Evolutionary conservation across 2,797 vertebrate genomes (phyloP), one percentile per base, ranked within the genome.

Genomic region (Notolepis coatsorum): DNA sequence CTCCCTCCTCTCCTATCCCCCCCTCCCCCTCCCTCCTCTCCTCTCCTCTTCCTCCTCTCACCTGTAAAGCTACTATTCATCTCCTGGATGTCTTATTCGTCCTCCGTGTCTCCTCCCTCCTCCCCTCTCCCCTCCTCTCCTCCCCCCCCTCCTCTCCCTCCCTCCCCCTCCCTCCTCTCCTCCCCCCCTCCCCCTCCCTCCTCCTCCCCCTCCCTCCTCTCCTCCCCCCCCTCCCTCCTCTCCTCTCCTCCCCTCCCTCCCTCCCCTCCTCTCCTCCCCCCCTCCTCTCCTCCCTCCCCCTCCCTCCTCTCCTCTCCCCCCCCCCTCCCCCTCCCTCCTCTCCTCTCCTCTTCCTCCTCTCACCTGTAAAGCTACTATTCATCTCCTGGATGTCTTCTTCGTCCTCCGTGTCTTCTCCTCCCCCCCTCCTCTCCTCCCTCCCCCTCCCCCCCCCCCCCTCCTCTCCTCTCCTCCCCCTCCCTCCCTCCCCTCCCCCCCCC

Each of bases 1-100:
- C 41, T 10, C 18, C n/a, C 41, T 20, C 3, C 41, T 3, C 8
- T 18, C 5, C 5, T 15, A 0, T 20, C 15, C 5, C 12, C 12
- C 41, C 31, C 23, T 24, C 57, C 10, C 31, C 57, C 62, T 55
- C 52, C 47, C 61, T 71, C 66, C 46, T 45, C 41, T 43, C 35
- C 8, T 54, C 73, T 62, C 37, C 24, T 2, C 0, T 5, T 12
- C 2, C 15, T 15, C 3, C 33, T 30, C 18, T 30, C 8, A 58
- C 55, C 20, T 58, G 55, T 58, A 87, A 95, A 95, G 81, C 95
- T 95, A 86, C 92, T 94, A 91, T 89, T 96, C 94, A 96, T 95
- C 92, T 96, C 95, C 85, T 80, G n/a, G n/a, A n/a, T n/a, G n/a
- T n/a, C n/a, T n/a, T n/a, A n/a, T n/a, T n/a, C n/a, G n/a, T n/a